Evolutionary conservation across 2,888 invertebrate species (phyloP).

Genomic region (Drosophila siamana): DNA sequence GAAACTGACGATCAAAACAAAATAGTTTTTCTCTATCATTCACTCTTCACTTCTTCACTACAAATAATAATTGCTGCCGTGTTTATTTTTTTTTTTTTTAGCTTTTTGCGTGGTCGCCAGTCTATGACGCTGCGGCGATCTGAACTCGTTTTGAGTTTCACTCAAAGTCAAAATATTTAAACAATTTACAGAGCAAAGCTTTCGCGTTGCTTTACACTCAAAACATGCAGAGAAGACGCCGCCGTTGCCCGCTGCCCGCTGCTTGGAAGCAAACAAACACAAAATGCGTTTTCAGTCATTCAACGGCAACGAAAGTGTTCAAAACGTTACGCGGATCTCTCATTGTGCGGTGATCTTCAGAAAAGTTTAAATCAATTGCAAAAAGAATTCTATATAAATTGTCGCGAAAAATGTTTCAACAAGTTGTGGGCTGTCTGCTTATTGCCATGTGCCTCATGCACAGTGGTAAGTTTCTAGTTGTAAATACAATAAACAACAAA

Average conservation of each 20-base stretch:
- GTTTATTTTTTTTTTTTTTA: not conserved
- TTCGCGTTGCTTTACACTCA: constrained; percentile 32
- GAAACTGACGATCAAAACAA: constrained; percentile 73
- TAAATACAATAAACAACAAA: constrained; percentile 5
- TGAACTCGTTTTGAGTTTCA: constrained; percentile 71
- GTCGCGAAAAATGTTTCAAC: constrained; percentile 74
- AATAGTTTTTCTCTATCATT: constrained; percentile 48
- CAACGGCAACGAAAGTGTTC: constrained; percentile 53
- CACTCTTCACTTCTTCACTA: not conserved
- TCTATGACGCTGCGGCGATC: not conserved
- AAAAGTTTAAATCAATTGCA: constrained; percentile 3
- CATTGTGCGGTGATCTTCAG: constrained; percentile 3
- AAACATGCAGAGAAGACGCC: constrained; percentile 34
- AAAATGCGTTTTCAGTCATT: constrained; percentile 64
- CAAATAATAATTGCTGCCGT: no score
- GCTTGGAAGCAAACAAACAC: constrained; percentile 35
- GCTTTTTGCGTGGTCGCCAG: not conserved
- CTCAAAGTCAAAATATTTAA: constrained; percentile 55
- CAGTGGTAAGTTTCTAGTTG: constrained; percentile 74
- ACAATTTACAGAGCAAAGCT: constrained; percentile 58
- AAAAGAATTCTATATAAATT: not conserved
- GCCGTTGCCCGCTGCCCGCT: not conserved
- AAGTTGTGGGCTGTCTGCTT: constrained; percentile 71
- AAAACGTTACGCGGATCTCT: constrained; percentile 22
- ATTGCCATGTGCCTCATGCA: constrained; percentile 80